A percentile compares a stretch with the other conserved stretches of the same genome.
These are phyloP conservation scores for Eilema griseolum DNA, from an alignment of 2,888 invertebrate genomes.

Conservation along the genomic window DNA sequence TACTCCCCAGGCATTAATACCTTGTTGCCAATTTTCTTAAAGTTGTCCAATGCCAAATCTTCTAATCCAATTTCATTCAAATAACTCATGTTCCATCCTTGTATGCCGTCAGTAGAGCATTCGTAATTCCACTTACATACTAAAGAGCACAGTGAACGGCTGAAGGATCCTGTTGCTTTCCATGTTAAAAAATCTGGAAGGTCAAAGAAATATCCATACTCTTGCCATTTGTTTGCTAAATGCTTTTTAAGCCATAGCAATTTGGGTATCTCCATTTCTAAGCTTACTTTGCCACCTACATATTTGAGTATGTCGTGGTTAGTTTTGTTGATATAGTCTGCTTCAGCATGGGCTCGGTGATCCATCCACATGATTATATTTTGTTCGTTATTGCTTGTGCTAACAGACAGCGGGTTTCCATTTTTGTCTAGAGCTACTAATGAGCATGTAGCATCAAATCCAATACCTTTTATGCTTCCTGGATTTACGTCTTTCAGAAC, in stretches of 20 bases:
- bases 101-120: slow-evolving; percentile 86
- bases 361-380: slow-evolving; percentile 98
- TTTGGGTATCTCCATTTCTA: slow-evolving; percentile 99
- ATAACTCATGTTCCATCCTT: slow-evolving; percentile 92
- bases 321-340: slow-evolving; percentile 92
- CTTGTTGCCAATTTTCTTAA: slow-evolving; percentile 89
- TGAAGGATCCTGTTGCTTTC: slow-evolving; percentile 93
- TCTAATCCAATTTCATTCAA: slow-evolving; percentile 91
- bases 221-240: slow-evolving; percentile 89
- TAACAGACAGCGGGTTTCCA: slow-evolving; percentile 90
- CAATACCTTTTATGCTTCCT: slow-evolving; percentile 92
- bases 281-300: slow-evolving; percentile 96
- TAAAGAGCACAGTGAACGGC: slow-evolving; percentile 95
- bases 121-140: slow-evolving; percentile 98
- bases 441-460: slow-evolving; percentile 98
- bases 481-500: slow-evolving; percentile 85
- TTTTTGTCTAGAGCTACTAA: slow-evolving; percentile 92
- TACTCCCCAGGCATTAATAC: slow-evolving; percentile 91
- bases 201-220: slow-evolving; percentile 94
- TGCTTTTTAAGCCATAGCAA: slow-evolving; percentile 96
- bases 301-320: slow-evolving; percentile 92
- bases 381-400: slow-evolving; percentile 89
- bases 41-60: slow-evolving; percentile 90
- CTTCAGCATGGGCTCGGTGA: slow-evolving; percentile 94
- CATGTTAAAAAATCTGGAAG: slow-evolving; percentile 97